A percentile compares a stretch with the other conserved stretches of the same genome.
These are phyloP conservation scores for Mycalesis mineus DNA, from an alignment of 2,888 invertebrate species.

Conservation along the genomic window DNA sequence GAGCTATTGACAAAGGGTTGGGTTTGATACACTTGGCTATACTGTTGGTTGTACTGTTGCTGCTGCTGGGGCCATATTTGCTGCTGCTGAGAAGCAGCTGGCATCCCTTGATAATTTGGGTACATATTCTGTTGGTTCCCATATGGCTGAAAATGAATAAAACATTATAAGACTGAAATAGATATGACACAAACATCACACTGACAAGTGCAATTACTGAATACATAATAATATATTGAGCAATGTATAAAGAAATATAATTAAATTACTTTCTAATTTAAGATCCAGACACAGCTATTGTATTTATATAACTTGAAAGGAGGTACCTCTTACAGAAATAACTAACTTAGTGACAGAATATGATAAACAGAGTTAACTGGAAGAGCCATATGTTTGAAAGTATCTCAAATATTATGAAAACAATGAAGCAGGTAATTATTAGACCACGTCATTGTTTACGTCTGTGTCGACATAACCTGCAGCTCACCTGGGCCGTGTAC, in stretches of 20 bases:
- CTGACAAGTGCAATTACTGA: not conserved
- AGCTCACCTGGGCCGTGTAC: constrained; percentile 60
- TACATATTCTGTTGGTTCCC: constrained; percentile 59
- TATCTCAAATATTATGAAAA: not conserved
- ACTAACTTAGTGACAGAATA: not conserved
- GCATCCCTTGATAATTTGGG: constrained; percentile 49
- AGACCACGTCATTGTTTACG: constrained; percentile 72
- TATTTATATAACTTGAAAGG: not conserved
- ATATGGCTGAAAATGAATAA: constrained; percentile 51
- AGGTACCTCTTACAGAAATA: not conserved
- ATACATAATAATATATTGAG: not conserved
- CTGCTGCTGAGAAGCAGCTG: constrained; percentile 40
- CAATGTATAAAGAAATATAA: not conserved
- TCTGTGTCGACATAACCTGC: constrained; percentile 52
- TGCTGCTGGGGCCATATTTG: constrained; percentile 56
- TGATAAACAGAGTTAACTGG: not conserved
- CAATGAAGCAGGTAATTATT: constrained; percentile 28
- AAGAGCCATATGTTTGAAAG: not conserved
- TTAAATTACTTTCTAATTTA: constrained; percentile 5
- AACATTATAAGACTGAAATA: not conserved
- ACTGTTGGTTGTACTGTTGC: constrained; percentile 64
- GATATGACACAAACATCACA: too few relatives aligned
- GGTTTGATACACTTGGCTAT: constrained; percentile 57
- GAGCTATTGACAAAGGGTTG: constrained; percentile 52
- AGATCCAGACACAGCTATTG: not conserved